Evolutionary conservation across 2,888 invertebrate genomes (phyloP).

Genomic region (Pseudococcus viburni): DNA sequence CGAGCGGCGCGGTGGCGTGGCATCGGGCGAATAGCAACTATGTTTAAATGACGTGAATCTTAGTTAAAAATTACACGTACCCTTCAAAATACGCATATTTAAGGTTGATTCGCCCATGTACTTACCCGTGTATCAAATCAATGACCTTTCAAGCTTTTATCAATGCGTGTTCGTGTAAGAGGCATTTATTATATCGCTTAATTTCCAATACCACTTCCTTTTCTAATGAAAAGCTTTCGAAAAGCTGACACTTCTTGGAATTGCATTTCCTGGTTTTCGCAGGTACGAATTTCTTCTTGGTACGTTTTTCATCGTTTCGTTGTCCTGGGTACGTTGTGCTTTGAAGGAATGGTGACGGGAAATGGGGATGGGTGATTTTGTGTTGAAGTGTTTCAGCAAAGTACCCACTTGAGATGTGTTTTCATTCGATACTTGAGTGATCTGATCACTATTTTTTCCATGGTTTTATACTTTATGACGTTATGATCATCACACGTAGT

Average conservation of each 20-base stretch:
- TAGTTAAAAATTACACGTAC: not conserved
- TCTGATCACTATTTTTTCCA: too few species aligned
- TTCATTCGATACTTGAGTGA: too few species aligned
- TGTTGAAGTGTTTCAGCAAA: too few species aligned
- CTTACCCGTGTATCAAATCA: not conserved
- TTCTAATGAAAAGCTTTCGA: not conserved
- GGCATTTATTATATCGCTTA: slow-evolving; percentile 19
- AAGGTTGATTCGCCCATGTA: not conserved
- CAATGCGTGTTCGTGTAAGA: slow-evolving; percentile 16
- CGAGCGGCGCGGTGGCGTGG: not conserved
- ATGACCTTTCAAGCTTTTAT: not conserved
- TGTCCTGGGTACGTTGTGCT: not conserved
- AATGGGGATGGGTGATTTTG: too few species aligned
- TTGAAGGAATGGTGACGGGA: too few species aligned
- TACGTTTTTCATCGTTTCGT: not conserved
- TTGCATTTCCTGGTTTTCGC: not conserved
- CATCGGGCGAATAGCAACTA: not conserved
- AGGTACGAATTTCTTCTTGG: not conserved
- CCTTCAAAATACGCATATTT: not conserved
- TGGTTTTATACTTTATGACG: too few species aligned
- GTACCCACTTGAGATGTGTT: too few species aligned
- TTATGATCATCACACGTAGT: too few species aligned
- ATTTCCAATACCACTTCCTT: slow-evolving; percentile 28
- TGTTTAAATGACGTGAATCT: not conserved
- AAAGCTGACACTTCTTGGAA: slow-evolving; percentile 9